Conservation (phyloP, 2,888 invertebrate genomes). For the Brachyopa scutellaris region DNA sequence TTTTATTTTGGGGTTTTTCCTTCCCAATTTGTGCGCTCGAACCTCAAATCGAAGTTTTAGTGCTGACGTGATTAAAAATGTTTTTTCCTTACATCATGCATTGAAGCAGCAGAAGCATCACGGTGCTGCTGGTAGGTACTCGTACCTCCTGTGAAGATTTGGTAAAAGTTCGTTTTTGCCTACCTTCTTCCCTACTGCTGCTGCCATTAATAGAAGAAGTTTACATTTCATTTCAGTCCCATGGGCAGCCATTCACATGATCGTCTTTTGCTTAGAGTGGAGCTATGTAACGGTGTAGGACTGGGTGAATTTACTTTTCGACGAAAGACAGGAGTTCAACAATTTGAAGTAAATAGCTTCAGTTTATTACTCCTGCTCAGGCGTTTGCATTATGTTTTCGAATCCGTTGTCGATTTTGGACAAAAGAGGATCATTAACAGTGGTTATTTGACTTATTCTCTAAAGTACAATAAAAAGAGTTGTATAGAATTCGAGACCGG, state of each 20-base stretch:
- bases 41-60: constrained; percentile 58
- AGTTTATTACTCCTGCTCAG: background rate
- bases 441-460: too few relatives aligned
- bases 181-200: background rate
- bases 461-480: too few relatives aligned
- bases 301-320: background rate
- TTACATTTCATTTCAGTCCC: background rate
- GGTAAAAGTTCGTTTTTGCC: background rate
- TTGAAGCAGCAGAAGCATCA: background rate
- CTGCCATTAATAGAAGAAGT: background rate
- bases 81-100: constrained; percentile 19
- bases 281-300: background rate
- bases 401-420: background rate
- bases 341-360: background rate
- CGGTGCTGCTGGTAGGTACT: background rate
- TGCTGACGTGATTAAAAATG: constrained; percentile 64
- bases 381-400: too few relatives aligned
- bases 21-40: constrained; percentile 47
- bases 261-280: background rate
- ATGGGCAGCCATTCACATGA: constrained; percentile 1
- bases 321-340: background rate
- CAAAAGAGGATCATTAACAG: too few relatives aligned
- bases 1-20: constrained; percentile 3
- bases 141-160: background rate
- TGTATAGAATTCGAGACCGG: too few relatives aligned